Evolutionary conservation across 2,797 vertebrate species (phyloP), one percentile per base, ranked within the genome.

Genomic region (Neopelma chrysocephalum): DNA sequence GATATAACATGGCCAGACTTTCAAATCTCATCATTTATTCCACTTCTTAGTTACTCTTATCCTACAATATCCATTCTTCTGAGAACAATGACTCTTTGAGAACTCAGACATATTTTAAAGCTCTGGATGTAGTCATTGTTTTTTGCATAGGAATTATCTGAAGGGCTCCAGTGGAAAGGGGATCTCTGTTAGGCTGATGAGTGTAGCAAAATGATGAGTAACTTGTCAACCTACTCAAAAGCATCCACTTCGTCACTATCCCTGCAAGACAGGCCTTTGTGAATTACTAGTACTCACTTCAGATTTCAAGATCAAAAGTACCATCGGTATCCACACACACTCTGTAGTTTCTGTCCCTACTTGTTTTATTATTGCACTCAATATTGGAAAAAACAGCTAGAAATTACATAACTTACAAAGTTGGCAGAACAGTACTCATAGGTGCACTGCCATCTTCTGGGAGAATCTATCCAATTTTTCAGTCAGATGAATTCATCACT

Each of bases 391-490:
- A 66, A 19, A 4, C 6, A 64, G 18, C 31, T 75, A 80, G 11
- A 65, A 84, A 75, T 48, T 0, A 22, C 6, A 18, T 2, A 51
- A 50, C 3, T 64, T 87, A 34, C 20, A 87, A 80, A 80, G 26
- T 22, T 84, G 82, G n/a, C 34, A 87, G 68, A 91, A 84, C 45
- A 73, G 25, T 78, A 43, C 27, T 79, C 45, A 82, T 36, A 85
- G n/a, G 92, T 89, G 83, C 81, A 94, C 80, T 96, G 95, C 91
- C 95, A 92, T 87, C 85, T 96, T 95, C 94, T 93, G 90, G 94
- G 82, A 86, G 56, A 94, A 87, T 42, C 62, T 64, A 57, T 70
- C 56, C 38, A 64, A 21, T 29, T 92, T 88, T 84, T 83, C n/a
- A 86, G 47, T 60, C 36, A 60, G 40, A 60, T 53, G 43, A 75